Percentiles rank a stretch among this genome's conserved stretches.
These are phyloP conservation scores for Pandion haliaetus DNA, from an alignment of 2,113 vertebrate genomes.

Conservation along the genomic window DNA sequence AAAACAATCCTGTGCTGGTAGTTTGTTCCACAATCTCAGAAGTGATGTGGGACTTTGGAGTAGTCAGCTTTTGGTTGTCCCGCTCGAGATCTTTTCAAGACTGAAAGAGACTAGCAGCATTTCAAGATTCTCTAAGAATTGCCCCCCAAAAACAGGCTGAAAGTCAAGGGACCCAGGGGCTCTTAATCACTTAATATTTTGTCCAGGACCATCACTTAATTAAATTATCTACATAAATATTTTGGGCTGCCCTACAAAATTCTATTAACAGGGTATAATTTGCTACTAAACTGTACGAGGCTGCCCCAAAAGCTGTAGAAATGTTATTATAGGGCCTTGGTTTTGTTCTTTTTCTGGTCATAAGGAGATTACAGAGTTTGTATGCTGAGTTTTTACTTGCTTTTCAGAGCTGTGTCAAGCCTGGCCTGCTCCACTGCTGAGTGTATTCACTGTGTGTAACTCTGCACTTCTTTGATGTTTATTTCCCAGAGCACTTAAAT, in stretches of 20 bases:
- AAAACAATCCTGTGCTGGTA: background rate
- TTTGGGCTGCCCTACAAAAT: background rate
- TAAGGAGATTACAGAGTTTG: background rate
- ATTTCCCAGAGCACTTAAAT: constrained; percentile 29
- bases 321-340: background rate
- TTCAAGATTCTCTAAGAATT: background rate
- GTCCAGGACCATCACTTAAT: background rate
- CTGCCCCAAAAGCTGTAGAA: background rate
- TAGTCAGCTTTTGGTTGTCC: background rate
- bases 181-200: background rate
- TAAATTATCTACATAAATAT: background rate
- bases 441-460: background rate
- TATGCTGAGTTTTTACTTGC: background rate
- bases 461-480: constrained; percentile 33
- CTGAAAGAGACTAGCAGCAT: background rate
- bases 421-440: background rate
- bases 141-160: background rate
- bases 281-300: background rate
- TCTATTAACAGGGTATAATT: background rate
- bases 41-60: background rate
- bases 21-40: background rate
- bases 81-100: background rate
- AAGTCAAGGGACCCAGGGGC: background rate
- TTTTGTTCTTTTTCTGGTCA: background rate
- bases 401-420: background rate